Evolutionary conservation across 1,140 invertebrate genomes (phyloP).

Genomic region (Halictus rubicundus): DNA sequence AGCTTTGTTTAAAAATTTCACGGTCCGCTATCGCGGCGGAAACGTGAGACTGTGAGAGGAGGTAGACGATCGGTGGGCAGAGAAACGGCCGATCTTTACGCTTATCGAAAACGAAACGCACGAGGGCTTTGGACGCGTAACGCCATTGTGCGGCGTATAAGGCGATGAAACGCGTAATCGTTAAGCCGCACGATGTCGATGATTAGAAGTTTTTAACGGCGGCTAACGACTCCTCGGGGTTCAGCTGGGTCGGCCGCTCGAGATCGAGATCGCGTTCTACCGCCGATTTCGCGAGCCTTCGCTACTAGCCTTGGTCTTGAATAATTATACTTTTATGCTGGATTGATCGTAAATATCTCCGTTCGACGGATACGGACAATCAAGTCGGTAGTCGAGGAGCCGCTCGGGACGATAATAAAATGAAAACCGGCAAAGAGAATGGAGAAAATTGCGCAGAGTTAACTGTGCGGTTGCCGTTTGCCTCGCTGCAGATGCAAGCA

Average conservation of each 20-base stretch:
- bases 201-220: slow-evolving; percentile 22
- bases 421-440: no score
- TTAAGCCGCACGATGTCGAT: slow-evolving; percentile 1
- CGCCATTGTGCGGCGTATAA: background rate
- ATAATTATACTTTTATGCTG: background rate
- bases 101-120: background rate
- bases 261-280: background rate
- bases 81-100: background rate
- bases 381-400: no score
- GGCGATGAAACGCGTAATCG: slow-evolving; percentile 15
- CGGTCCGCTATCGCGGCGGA: slow-evolving; percentile 21
- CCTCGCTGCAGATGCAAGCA: no score
- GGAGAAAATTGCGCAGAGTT: no score
- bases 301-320: background rate
- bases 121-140: background rate
- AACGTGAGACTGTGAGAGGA: slow-evolving; percentile 26
- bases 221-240: background rate
- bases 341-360: background rate
- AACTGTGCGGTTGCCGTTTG: no score
- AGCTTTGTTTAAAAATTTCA: slow-evolving; percentile 35
- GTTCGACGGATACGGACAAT: background rate
- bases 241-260: background rate
- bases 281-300: background rate
- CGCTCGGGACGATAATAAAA: no score
- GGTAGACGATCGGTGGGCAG: background rate